A percentile compares a stretch with the other conserved stretches of the same genome.
Conservation (phyloP, 1,140 invertebrate species). For the Uloborus diversus region DNA sequence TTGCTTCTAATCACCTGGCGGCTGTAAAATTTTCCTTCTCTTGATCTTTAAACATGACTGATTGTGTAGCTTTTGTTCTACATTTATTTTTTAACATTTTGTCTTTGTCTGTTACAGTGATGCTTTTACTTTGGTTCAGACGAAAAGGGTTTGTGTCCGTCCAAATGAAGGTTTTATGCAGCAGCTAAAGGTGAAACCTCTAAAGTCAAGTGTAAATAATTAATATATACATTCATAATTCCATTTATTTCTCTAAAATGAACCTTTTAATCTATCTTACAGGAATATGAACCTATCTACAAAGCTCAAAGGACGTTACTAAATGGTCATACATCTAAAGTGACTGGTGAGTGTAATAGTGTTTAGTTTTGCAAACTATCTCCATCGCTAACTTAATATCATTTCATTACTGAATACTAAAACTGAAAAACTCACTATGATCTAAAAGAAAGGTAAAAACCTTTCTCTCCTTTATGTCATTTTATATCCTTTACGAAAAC, state of each 20-base stretch:
- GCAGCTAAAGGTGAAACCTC: not conserved
- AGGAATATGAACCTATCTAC: conserved; percentile 11
- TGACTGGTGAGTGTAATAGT: not conserved
- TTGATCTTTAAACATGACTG: no score
- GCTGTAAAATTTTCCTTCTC: no score
- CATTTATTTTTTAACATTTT: no score
- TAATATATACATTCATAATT: not conserved
- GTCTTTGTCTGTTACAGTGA: not conserved
- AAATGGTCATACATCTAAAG: conserved; percentile 6
- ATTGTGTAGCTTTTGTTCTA: no score
- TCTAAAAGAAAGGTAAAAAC: not conserved
- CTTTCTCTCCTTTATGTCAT: not conserved
- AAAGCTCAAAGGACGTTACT: not conserved
- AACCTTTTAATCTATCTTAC: not conserved
- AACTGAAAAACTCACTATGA: not conserved
- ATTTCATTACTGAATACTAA: no score
- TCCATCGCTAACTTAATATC: no score
- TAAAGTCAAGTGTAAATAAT: no score
- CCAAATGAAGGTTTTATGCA: conserved; percentile 8
- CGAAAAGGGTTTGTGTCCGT: not conserved
- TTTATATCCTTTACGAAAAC: not conserved
- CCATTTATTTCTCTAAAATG: not conserved
- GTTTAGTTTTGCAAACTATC: no score
- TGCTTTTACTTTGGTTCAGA: not conserved
- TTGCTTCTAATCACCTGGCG: no score